These are phyloP conservation scores for Anolis carolinensis DNA, from an alignment of 2,113 vertebrate species.

Conservation along the genomic window DNA sequence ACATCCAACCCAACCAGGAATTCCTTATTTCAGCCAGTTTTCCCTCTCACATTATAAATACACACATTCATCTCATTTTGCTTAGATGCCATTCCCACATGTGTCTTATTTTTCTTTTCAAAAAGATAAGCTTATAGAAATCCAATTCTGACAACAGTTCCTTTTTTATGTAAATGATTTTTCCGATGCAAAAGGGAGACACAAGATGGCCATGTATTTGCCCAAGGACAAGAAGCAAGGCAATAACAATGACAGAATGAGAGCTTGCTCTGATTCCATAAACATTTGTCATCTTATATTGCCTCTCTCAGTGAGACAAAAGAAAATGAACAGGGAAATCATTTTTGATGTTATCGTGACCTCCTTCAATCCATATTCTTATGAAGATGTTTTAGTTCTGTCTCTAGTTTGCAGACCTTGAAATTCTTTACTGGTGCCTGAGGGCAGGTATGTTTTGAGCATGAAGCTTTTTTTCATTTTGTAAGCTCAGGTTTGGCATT, in stretches of 20 bases:
- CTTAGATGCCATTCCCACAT: background rate
- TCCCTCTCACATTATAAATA: background rate
- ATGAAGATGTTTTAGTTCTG: background rate
- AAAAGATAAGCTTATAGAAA: background rate
- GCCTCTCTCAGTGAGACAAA: conserved; percentile 34
- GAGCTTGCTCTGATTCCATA: background rate
- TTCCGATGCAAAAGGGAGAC: background rate
- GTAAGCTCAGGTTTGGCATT: background rate
- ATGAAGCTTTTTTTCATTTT: conserved; percentile 4
- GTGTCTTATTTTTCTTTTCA: background rate
- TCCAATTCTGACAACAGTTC: background rate
- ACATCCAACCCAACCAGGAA: conserved; percentile 12
- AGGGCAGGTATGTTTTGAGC: conserved; percentile 1
- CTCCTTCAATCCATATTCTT: background rate
- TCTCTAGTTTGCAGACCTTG: conserved; percentile 17
- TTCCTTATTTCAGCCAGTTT: conserved; percentile 1
- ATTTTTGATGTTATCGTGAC: conserved; percentile 3
- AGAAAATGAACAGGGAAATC: conserved; percentile 52
- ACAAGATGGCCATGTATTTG: background rate
- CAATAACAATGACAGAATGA: conserved; percentile 25
- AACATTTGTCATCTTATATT: conserved; percentile 29
- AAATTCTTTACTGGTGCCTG: conserved; percentile 26
- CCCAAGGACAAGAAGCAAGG: conserved; percentile 41
- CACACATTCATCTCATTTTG: conserved; percentile 7
- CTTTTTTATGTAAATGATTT: conserved; percentile 17